Evolutionary conservation across 2,888 invertebrate genomes (phyloP).

Genomic region (Eilema sororculum): DNA sequence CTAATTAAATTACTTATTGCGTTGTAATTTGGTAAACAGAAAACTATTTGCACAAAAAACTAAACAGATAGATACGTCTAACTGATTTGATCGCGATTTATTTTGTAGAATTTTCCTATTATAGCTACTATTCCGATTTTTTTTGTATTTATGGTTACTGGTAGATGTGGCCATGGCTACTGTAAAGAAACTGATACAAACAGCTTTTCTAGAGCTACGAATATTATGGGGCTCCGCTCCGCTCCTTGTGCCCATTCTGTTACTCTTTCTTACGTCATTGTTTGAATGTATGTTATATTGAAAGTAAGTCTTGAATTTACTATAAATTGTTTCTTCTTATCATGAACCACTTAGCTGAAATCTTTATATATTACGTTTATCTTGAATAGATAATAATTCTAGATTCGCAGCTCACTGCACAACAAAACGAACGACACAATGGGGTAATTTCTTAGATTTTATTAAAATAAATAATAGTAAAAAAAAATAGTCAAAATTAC

Average conservation of each 20-base stretch:
- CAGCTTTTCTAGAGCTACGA: no score
- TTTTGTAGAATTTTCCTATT: no score
- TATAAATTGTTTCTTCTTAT: background rate
- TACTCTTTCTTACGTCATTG: background rate
- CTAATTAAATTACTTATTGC: no score
- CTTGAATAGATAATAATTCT: background rate
- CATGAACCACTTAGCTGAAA: conserved; percentile 1
- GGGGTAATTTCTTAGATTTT: background rate
- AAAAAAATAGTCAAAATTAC: background rate
- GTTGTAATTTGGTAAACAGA: no score
- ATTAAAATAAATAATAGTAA: background rate
- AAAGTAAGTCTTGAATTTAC: background rate
- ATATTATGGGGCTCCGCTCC: no score
- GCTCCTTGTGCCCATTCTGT: background rate
- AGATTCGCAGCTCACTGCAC: background rate
- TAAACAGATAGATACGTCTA: no score
- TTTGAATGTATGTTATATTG: background rate
- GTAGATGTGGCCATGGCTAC: no score
- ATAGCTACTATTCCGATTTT: no score
- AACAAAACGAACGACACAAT: conserved; percentile 1
- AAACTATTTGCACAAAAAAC: no score
- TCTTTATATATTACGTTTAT: background rate
- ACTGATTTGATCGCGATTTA: no score
- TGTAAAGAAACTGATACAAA: no score
- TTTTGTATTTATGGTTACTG: no score